These are phyloP conservation scores for Thecophora atra DNA, from an alignment of 2,888 invertebrate genomes.

Conservation along the genomic window DNA sequence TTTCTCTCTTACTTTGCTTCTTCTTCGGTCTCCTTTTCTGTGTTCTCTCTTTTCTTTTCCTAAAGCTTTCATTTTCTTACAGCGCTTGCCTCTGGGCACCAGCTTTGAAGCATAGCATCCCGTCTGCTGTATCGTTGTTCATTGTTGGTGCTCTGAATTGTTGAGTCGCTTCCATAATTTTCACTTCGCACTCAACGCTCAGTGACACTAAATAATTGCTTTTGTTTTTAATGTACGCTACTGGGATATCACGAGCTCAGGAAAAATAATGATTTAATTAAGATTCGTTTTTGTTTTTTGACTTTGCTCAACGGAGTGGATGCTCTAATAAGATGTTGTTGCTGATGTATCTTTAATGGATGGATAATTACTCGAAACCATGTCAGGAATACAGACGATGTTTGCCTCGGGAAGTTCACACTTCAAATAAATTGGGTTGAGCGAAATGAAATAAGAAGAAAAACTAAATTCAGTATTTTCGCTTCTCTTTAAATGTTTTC, in stretches of 20 bases:
- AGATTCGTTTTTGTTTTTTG: neutral
- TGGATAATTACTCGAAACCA: neutral
- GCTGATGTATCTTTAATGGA: neutral
- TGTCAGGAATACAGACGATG: neutral
- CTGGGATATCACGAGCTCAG: neutral
- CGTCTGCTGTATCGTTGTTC: neutral
- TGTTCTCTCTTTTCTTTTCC: too few relatives aligned
- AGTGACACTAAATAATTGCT: slow-evolving; percentile 9
- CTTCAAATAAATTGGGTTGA: too few relatives aligned
- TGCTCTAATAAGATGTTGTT: slow-evolving; percentile 1
- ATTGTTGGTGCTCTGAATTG: neutral
- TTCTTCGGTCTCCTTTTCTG: too few relatives aligned
- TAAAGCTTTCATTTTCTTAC: too few relatives aligned
- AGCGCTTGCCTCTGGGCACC: too few relatives aligned
- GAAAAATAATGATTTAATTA: neutral
- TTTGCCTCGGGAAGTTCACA: neutral
- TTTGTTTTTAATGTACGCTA: slow-evolving; percentile 1
- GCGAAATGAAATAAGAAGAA: too few relatives aligned
- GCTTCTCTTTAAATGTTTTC: too few relatives aligned
- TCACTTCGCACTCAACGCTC: slow-evolving; percentile 7
- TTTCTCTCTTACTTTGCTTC: too few relatives aligned
- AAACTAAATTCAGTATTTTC: too few relatives aligned
- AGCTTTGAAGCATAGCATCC: too few relatives aligned
- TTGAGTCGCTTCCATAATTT: neutral
- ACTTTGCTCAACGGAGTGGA: neutral